Base-by-base conservation (phyloP, 2,888 invertebrate species). In the Cephus nigrinus region DNA sequence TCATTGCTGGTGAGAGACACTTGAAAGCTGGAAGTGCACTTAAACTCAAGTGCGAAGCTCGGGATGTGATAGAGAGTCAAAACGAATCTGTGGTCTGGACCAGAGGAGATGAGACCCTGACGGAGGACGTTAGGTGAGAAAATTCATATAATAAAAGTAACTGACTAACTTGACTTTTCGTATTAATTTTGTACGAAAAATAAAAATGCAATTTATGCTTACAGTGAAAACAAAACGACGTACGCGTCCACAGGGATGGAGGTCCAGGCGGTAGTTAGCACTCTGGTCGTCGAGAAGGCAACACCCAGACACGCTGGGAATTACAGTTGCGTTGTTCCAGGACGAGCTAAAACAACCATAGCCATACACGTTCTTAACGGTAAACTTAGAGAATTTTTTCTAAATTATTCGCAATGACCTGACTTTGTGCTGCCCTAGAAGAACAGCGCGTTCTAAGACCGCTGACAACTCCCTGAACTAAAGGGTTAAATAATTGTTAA, bases 301-400 rank as follows among this genome's bases (percentile, higher is more conserved):
- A 92, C 92, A 84, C 93, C 93, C 80, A 92, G 92, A 76, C 93
- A 94, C 87, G 93, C 93, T 40, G 94, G 94, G 78, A 94, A 94
- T 90, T 94, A 94, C 90, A 94, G 93, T 82, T 94, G 94, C 87
- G 88, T 92, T 76, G 93, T 92, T 40, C 92, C 92, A 77, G 91
- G 91, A 82, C 89, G 92, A 88, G 93, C 94, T 78, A 92, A 92
- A 82, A 93, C 93, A 84, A 93, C 93, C 76, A 93, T 94, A 77
- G 93, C 93, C 75, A 94, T 94, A 83, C 94, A 94, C 90, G 94
- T 94, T 83, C 92, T 94, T 82, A 94, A 94, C 89, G 94, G 94
- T 94, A 92, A 92, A 85, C 77, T 72, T 68, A 5, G 15, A 4
- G 15, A 4, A 15, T 40, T 15, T 40, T 40, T 40, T 4, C 0